Evolutionary conservation across 2,113 vertebrate genomes (phyloP).

Genomic region (Procavia capensis): DNA sequence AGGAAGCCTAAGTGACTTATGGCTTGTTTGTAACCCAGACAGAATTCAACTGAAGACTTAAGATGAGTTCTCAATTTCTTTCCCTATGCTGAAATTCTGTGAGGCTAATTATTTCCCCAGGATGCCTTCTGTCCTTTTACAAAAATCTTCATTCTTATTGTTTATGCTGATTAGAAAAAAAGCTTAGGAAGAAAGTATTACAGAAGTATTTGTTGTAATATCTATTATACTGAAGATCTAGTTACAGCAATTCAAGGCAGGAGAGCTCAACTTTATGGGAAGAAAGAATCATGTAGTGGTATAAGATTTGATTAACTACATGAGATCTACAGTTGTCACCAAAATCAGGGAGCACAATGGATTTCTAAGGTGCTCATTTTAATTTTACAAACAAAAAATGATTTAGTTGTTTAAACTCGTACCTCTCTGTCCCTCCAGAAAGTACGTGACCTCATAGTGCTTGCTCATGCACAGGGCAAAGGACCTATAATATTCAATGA

Average conservation of each 20-base stretch:
- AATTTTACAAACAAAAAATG: slow-evolving; percentile 12
- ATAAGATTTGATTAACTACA: not conserved
- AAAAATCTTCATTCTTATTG: slow-evolving; percentile 9
- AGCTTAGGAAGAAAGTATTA: not conserved
- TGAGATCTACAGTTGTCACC: not conserved
- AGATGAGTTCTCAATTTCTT: not conserved
- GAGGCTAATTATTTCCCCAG: not conserved
- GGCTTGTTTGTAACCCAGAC: not conserved
- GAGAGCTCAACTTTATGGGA: not conserved
- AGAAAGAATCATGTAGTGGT: not conserved
- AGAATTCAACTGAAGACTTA: slow-evolving; percentile 37
- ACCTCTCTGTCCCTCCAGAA: not conserved
- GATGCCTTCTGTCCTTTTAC: not conserved
- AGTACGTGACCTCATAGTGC: not conserved
- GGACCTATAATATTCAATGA: not conserved
- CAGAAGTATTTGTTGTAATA: not conserved
- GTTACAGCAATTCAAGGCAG: not conserved
- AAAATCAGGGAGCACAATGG: not conserved
- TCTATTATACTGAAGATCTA: not conserved
- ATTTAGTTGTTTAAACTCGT: not conserved
- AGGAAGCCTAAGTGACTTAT: slow-evolving; percentile 23
- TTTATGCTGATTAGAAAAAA: not conserved
- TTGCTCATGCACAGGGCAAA: not conserved
- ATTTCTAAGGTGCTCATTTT: slow-evolving; percentile 9
- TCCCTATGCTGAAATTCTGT: slow-evolving; percentile 4